Conservation (phyloP, 2,888 invertebrate species). For the Lucinisca nassula region DNA sequence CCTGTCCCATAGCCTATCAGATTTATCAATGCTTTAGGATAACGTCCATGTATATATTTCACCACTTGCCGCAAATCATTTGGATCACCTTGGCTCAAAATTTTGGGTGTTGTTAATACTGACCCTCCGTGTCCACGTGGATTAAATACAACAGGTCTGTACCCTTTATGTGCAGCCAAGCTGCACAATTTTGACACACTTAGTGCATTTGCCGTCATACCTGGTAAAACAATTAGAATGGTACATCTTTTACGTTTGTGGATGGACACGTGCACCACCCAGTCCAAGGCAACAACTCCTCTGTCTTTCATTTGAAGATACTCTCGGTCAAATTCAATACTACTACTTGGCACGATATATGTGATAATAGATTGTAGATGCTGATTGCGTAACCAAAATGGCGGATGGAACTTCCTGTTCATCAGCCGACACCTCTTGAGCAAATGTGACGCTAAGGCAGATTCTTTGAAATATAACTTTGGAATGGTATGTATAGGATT, state of each 20-base stretch:
- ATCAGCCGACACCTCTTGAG: conserved; percentile 79
- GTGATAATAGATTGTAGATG: conserved; percentile 82
- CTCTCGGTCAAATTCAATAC: conserved; percentile 76
- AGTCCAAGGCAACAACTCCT: conserved; percentile 84
- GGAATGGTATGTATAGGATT: conserved; percentile 70
- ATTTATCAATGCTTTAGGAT: conserved; percentile 76
- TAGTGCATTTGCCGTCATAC: conserved; percentile 76
- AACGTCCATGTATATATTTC: conserved; percentile 77
- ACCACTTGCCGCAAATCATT: conserved; percentile 83
- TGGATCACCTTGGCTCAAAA: conserved; percentile 83
- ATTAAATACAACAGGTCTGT: conserved; percentile 83
- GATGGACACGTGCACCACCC: conserved; percentile 76
- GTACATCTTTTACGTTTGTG: conserved; percentile 73
- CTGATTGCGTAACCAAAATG: conserved; percentile 77
- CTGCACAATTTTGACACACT: conserved; percentile 73
- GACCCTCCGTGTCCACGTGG: conserved; percentile 81
- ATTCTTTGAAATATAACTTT: conserved; percentile 82
- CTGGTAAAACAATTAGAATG: conserved; percentile 81
- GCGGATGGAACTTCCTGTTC: conserved; percentile 76
- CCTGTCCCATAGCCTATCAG: conserved; percentile 82
- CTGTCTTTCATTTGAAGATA: conserved; percentile 83
- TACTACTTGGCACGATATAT: conserved; percentile 64
- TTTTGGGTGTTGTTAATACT: conserved; percentile 81
- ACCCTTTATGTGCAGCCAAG: conserved; percentile 76
- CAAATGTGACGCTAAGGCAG: conserved; percentile 80